Conservation (phyloP, 1,140 invertebrate species). For the Ceratitis capitata region DNA sequence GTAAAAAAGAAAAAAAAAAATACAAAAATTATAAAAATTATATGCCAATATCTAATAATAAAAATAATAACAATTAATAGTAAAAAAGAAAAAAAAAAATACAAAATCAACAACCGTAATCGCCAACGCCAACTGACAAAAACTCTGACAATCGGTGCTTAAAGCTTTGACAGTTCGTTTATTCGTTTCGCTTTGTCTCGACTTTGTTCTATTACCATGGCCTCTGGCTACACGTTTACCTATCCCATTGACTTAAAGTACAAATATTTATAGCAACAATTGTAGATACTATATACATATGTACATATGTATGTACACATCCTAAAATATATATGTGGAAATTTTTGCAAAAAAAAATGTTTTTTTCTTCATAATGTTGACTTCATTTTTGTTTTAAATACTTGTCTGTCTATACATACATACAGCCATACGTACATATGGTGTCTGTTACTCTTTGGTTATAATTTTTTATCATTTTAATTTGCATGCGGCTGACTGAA, state of each 20-base stretch:
- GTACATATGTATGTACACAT: not conserved
- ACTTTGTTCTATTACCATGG: not conserved
- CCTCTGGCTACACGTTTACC: not conserved
- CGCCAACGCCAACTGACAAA: not conserved
- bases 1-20: not conserved
- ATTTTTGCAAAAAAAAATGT: not conserved
- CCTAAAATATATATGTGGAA: not conserved
- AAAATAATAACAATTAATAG: not conserved
- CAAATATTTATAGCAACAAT: too few relatives aligned
- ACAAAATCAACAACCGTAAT: not conserved
- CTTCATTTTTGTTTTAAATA: not conserved
- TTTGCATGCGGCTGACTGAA: not conserved
- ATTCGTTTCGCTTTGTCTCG: conserved; percentile 3
- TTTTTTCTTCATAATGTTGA: not conserved
- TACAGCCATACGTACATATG: not conserved
- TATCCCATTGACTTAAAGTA: not conserved
- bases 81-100: not conserved
- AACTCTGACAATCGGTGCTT: conserved; percentile 10
- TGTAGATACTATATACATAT: not conserved
- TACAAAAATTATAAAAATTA: too few relatives aligned
- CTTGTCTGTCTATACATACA: too few relatives aligned
- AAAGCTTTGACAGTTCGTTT: conserved; percentile 16
- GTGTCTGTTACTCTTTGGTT: not conserved
- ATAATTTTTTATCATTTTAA: not conserved
- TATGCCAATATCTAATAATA: not conserved